Evolutionary conservation across 1,140 invertebrate species (phyloP).

Genomic region (Calliopsis andreniformis): DNA sequence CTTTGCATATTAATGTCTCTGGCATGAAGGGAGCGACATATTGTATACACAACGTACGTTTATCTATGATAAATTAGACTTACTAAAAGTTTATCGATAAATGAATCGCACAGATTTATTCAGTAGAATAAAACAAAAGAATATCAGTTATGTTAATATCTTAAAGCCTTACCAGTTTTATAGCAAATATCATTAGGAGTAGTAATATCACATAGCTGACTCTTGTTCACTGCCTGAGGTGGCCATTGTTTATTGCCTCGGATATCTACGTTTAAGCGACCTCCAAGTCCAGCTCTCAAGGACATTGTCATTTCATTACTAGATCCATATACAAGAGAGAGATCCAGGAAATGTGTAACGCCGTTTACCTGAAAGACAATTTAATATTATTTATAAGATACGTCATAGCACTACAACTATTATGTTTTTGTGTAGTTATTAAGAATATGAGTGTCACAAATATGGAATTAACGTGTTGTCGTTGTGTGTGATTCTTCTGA

Average conservation of each 20-base stretch:
- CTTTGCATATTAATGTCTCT: no score
- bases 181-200: slow-evolving; percentile 85
- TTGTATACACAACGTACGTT: no score
- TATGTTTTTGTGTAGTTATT: no score
- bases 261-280: slow-evolving; percentile 84
- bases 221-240: slow-evolving; percentile 86
- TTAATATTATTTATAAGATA: neutral
- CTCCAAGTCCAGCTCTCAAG: slow-evolving; percentile 85
- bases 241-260: slow-evolving; percentile 86
- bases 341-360: slow-evolving; percentile 92
- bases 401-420: no score
- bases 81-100: no score
- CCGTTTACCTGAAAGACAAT: slow-evolving; percentile 85
- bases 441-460: no score
- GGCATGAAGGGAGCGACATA: no score
- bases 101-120: no score
- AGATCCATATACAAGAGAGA: slow-evolving; percentile 93
- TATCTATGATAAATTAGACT: no score
- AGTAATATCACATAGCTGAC: slow-evolving; percentile 83
- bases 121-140: no score
- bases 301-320: slow-evolving; percentile 84
- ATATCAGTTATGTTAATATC: neutral
- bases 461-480: no score
- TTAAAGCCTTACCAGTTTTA: slow-evolving; percentile 82
- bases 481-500: no score